Conservation (phyloP, 2,113 vertebrate species). For the Campylorhamphus procurvoides region DNA sequence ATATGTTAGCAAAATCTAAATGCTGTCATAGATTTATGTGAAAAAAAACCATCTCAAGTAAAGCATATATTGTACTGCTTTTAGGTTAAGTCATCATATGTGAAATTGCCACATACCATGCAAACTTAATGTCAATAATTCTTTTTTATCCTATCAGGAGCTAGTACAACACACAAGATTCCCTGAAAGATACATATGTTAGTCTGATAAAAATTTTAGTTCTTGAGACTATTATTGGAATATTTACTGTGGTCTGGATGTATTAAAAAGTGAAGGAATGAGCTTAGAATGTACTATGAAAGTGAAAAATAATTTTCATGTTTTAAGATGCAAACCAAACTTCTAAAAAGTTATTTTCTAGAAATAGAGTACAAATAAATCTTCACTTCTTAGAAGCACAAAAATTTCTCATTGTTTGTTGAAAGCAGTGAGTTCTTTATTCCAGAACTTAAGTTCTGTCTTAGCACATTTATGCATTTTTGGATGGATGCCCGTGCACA, state of each 20-base stretch:
- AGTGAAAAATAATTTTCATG: not conserved
- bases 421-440: not conserved
- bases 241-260: not conserved
- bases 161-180: not conserved
- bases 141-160: not conserved
- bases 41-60: not conserved
- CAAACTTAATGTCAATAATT: not conserved
- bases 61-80: not conserved
- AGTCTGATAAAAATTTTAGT: not conserved
- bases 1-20: not conserved
- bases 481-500: not conserved
- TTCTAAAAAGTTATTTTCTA: not conserved
- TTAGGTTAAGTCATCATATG: not conserved
- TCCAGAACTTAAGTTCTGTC: not conserved
- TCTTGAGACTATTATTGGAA: not conserved
- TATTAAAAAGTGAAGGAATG: not conserved
- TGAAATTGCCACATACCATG: not conserved
- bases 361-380: not conserved
- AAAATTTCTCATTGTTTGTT: not conserved
- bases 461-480: not conserved
- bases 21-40: slow-evolving; percentile 1
- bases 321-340: not conserved
- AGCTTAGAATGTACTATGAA: not conserved
- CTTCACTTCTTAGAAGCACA: not conserved
- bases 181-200: not conserved